Percentiles rank a stretch among this genome's conserved stretches.
phyloP scores from a whole-genome alignment of 2,797 vertebrate genomes.

The Capromys pilorides region DNA sequence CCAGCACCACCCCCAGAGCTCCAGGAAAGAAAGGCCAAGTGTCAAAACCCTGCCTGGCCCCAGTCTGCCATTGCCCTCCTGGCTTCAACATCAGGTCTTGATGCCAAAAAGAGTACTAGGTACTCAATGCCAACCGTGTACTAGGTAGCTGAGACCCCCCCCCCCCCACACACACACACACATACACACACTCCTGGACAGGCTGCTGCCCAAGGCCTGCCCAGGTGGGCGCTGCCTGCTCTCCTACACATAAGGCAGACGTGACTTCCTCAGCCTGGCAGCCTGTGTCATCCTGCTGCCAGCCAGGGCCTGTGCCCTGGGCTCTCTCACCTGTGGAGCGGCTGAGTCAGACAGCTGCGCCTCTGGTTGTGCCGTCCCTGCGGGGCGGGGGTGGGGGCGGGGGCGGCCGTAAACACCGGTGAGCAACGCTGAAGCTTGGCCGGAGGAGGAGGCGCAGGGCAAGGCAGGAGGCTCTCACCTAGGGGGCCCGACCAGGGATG shows the following conservation, averaged over 20 bases:
- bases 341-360: constrained; percentile 74
- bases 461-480: neutral
- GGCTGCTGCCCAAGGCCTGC: neutral
- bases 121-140: neutral
- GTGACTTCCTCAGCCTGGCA: neutral
- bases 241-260: neutral
- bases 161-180: too few species aligned
- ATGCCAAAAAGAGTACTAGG: constrained; percentile 19
- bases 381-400: constrained; percentile 66
- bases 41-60: neutral
- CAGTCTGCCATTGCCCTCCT: neutral
- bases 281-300: constrained; percentile 68
- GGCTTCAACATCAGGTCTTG: neutral
- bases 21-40: neutral
- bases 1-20: neutral
- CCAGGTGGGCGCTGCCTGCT: neutral
- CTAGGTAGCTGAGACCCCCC: neutral
- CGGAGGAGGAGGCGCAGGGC: neutral
- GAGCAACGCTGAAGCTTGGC: constrained; percentile 10
- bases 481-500: neutral
- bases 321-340: constrained; percentile 70
- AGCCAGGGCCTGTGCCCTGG: constrained; percentile 46
- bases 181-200: fast-evolving
- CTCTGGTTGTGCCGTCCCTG: constrained; percentile 57
- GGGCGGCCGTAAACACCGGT: constrained; percentile 60